These are phyloP conservation scores for Anguilla obscura DNA, from an alignment of 2,797 vertebrate species.

Conservation along the genomic window DNA sequence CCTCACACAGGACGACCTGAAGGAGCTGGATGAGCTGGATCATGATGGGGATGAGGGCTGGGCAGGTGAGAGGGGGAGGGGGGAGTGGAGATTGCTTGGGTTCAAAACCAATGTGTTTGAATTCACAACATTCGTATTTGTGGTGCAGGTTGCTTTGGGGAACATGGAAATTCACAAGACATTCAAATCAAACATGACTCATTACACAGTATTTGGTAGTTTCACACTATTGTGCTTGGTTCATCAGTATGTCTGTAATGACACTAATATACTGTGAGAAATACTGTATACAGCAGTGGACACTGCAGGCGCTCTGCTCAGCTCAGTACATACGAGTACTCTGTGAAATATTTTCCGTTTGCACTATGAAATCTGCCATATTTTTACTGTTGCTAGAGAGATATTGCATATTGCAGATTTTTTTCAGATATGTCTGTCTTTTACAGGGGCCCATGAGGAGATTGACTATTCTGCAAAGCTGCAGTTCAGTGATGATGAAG, in stretches of 20 bases:
- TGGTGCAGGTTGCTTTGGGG: not conserved
- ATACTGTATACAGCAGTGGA: not conserved
- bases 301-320: not conserved
- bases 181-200: not conserved
- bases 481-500: slow-evolving; percentile 95
- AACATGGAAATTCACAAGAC: not conserved
- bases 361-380: not conserved
- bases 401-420: not conserved
- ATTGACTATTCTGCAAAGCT: slow-evolving; percentile 95
- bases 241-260: not conserved
- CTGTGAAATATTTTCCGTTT: not conserved
- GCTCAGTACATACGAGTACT: not conserved
- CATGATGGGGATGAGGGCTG: slow-evolving; percentile 91
- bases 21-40: slow-evolving; percentile 87
- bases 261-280: too few species aligned
- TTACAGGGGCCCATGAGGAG: slow-evolving; percentile 88
- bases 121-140: not conserved
- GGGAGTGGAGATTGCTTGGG: not conserved
- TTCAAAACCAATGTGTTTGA: not conserved
- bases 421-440: not conserved
- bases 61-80: slow-evolving; percentile 74
- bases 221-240: not conserved
- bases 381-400: not conserved
- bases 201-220: not conserved
- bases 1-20: slow-evolving; percentile 91